Evolutionary conservation across 2,113 vertebrate species (phyloP).

Genomic region (Sinocyclocheilus anshuiensis): DNA sequence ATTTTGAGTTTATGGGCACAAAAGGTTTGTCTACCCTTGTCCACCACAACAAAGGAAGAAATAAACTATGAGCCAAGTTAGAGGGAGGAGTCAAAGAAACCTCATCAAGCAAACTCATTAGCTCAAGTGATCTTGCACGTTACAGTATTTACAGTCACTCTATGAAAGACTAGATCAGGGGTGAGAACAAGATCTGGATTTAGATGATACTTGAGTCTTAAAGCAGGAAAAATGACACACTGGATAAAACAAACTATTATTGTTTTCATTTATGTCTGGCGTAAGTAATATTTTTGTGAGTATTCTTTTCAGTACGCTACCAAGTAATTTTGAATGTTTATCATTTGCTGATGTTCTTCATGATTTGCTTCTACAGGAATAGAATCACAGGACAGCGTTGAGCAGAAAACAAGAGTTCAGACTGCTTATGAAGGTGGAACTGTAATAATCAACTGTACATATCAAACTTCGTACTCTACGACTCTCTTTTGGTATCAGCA

Average conservation of each 20-base stretch:
- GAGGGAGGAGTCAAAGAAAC: background rate
- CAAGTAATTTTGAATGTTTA: background rate
- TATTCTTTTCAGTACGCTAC: background rate
- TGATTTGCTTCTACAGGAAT: background rate
- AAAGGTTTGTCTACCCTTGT: no score
- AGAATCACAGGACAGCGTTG: background rate
- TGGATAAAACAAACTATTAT: background rate
- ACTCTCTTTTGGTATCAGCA: conserved; percentile 14
- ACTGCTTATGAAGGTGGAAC: background rate
- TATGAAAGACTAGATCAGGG: background rate
- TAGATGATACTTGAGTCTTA: background rate
- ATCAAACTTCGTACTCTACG: background rate
- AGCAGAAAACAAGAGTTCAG: background rate
- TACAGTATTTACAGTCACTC: background rate
- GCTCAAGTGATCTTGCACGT: background rate
- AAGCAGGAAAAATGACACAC: background rate
- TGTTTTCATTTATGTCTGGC: background rate
- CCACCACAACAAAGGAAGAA: no score
- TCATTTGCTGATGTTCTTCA: background rate
- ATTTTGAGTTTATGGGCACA: no score
- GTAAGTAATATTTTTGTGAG: background rate
- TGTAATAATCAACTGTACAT: conserved; percentile 4
- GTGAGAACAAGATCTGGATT: background rate
- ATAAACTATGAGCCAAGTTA: background rate
- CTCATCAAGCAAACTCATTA: background rate